These are phyloP conservation scores for Oceanodroma tethys DNA, from an alignment of 2,113 vertebrate species.

Conservation along the genomic window DNA sequence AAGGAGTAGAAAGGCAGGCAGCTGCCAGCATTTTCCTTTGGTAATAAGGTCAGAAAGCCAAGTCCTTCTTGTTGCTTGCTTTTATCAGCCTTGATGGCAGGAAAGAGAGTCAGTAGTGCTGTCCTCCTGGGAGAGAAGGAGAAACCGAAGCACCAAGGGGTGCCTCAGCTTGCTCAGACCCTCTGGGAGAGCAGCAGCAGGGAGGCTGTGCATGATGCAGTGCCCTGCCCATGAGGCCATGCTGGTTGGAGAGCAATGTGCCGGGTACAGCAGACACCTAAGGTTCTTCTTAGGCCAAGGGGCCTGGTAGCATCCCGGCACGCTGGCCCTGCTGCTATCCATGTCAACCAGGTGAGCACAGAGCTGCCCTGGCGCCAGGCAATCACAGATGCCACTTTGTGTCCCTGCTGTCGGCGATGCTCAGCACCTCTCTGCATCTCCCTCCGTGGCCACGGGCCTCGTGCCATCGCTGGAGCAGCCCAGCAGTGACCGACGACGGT, in stretches of 20 bases:
- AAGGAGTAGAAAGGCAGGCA: not conserved
- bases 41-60: not conserved
- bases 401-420: accelerated
- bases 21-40: not conserved
- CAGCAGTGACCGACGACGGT: accelerated
- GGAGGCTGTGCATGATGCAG: accelerated
- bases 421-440: not conserved
- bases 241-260: not conserved
- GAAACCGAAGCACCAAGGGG: not conserved
- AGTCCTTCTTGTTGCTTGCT: not conserved
- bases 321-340: not conserved
- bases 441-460: not conserved
- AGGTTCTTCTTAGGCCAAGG: not conserved
- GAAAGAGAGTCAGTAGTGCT: not conserved
- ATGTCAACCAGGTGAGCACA: not conserved
- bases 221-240: not conserved
- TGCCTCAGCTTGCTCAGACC: not conserved
- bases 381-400: not conserved
- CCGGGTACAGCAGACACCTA: not conserved
- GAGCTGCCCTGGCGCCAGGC: not conserved
- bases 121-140: not conserved
- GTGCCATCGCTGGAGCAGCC: accelerated
- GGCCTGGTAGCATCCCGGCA: not conserved
- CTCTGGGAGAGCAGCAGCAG: not conserved
- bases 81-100: not conserved